phyloP scores from a whole-genome alignment of 2,113 vertebrate species.

The Oceanites oceanicus region DNA sequence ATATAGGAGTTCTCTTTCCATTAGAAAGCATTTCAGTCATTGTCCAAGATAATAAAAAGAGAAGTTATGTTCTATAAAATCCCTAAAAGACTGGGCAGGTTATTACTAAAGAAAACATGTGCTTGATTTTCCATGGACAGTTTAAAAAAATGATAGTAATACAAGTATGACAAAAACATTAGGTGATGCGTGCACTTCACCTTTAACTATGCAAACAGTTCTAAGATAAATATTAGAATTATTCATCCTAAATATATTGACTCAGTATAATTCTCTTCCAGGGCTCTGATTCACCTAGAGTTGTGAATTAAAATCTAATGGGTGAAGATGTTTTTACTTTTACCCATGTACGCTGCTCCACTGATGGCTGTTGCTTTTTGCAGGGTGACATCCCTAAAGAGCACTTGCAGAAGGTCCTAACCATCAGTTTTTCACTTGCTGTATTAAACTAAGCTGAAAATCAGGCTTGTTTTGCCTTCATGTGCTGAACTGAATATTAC shows the following conservation, averaged over 20 bases:
- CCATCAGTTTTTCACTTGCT: background rate
- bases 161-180: background rate
- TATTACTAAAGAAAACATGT: background rate
- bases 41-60: background rate
- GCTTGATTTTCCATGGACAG: background rate
- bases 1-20: background rate
- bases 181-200: background rate
- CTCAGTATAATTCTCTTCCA: background rate
- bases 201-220: background rate
- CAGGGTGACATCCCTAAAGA: background rate
- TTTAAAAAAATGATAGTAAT: background rate
- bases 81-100: background rate
- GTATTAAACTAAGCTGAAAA: background rate
- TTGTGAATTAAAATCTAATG: background rate
- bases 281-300: background rate
- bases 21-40: background rate
- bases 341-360: rapidly evolving
- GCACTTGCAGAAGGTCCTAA: background rate
- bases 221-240: background rate
- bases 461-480: background rate
- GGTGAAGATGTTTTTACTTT: background rate
- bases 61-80: background rate
- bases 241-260: background rate
- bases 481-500: background rate
- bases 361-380: background rate